Evolutionary conservation across 2,797 vertebrate genomes (phyloP), one percentile per base, ranked within the genome.

Genomic region (Myotis pilosus): DNA sequence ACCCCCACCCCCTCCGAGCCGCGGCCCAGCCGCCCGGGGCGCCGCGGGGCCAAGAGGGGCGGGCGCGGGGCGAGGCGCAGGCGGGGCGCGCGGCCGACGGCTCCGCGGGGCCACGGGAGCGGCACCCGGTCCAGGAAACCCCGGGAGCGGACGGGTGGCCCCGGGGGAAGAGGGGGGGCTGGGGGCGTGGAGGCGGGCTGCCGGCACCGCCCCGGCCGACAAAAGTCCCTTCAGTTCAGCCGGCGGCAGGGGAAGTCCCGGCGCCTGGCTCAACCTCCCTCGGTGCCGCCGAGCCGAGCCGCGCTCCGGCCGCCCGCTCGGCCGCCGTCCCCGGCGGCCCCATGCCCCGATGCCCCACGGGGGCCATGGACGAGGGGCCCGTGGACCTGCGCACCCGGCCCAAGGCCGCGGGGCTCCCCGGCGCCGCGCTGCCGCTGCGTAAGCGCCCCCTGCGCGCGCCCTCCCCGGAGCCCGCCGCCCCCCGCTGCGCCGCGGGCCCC

Each of bases 311-410:
- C 79, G 92, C 91, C n/a, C 57, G 82, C 95, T 88, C 95, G 28
- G 74, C 84, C 93, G 84, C 76, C 81, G 92, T 76, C 83, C 36
- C 79, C 49, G 83, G 94, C 96, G 79, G 94, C 91, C 87, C 86
- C 78, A 97, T 97, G 96, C 97, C 97, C 97, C 92, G 94, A 96
- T 97, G 97, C 96, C 97, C 94, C 89, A 25, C 95, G 87, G 96
- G 97, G 97, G 96, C 96, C 94, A 98, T 98, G 98, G 98, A 97
- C 86, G 97, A 98, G 92, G 92, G 97, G 88, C 98, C 98, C 30
- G 97, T 98, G 95, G 97, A 98, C 95, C 91, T 98, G 91, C 93
- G 97, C 83, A 98, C 97, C 75, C 93, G 97, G 86, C 96, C 97
- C 94, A 97, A 97, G 87, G 85, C 94, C 84, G 49, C 36, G 1